These are phyloP conservation scores for human DNA, from an alignment of 2,113 vertebrate species.

Conservation along the genomic window GRCh38 chr4:109054001-109054500, in stretches of 20 bases:
- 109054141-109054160: not conserved
- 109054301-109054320: not conserved
- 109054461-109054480: not conserved
- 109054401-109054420: not conserved
- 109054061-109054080: not conserved
- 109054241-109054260: conserved; percentile 5
- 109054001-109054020: not conserved
- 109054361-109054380: not conserved
- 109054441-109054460: not conserved
- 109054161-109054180: not conserved
- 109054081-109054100: not conserved
- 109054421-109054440: not conserved
- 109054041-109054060: not conserved
- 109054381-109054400: not conserved
- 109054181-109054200: not conserved
- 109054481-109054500: not conserved
- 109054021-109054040: not conserved
- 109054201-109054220: not conserved
- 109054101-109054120: not conserved
- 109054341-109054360: not conserved
- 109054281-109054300: not conserved
- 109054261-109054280: not conserved
- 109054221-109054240: not conserved
- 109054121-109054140: not conserved
- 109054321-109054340: not conserved